A percentile compares a stretch with the other conserved stretches of the same genome.
Conservation (phyloP, 2,113 vertebrate species). For the Alces alces region DNA sequence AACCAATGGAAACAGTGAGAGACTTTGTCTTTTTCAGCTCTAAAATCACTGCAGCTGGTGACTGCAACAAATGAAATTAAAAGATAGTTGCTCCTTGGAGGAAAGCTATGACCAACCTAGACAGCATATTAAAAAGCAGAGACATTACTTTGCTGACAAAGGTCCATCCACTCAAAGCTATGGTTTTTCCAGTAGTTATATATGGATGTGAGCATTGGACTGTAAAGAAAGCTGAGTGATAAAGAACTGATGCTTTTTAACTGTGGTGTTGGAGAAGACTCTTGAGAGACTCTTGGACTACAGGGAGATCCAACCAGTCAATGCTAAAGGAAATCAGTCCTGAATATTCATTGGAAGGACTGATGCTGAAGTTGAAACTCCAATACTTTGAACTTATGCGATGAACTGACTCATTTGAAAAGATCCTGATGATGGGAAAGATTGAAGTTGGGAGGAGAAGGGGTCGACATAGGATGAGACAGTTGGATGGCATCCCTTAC, state of each 20-base stretch:
- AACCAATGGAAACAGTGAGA: neutral
- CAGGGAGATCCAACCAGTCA: neutral
- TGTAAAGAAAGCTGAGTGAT: neutral
- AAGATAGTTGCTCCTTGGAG: neutral
- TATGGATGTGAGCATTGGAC: neutral
- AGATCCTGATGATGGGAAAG: neutral
- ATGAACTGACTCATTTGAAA: neutral
- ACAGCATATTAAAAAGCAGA: neutral
- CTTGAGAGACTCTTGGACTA: neutral
- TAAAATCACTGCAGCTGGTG: accelerated
- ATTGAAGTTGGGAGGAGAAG: neutral
- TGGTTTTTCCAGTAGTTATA: neutral
- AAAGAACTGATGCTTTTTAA: neutral
- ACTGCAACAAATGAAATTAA: neutral
- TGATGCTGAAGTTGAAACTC: neutral
- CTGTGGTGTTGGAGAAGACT: neutral
- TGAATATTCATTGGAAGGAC: neutral
- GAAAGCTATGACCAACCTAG: neutral
- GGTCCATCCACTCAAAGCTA: neutral
- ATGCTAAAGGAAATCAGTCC: neutral
- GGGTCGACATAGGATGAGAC: neutral
- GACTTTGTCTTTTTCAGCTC: neutral
- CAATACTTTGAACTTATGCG: accelerated
- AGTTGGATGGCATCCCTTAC: neutral
- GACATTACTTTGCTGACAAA: neutral